Evolutionary conservation across 1,140 invertebrate genomes (phyloP), one percentile per base, ranked within the genome.

Genomic region (Macrosteles quadrilineatus): DNA sequence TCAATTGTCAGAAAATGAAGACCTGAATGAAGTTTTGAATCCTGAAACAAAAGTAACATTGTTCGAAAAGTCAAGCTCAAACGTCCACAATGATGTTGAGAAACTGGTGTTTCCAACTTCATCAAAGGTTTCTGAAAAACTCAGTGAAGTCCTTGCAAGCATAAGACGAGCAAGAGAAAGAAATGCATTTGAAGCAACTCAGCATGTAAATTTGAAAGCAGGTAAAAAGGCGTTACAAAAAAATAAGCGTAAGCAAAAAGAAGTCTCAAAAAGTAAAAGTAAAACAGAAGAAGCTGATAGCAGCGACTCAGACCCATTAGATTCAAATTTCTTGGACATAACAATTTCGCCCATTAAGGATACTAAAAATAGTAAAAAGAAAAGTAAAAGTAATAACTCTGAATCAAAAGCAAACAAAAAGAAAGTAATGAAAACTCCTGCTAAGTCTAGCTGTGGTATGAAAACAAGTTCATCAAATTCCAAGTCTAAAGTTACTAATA

Each of bases 101-200:
- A 40, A 64, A 17, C 19, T 29, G n/a, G 31, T 64, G 30, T 45
- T 68, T 53, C 66, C 45, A 4, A 43, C 31, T 21, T 40, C 69
- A 19, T 50, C 59, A 1, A 65, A 50, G 27, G 47, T 72, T 0
- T 67, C 68, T n/a, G 65, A 74, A 45, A 74, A 72, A 59, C 64
- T 74, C 2, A 63, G 68, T 64, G 65, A 68, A 36, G 73, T 74
- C 43, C 62, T 74, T 1, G 70, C 64, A 36, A 70, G 68, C 47
- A 74, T 74, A 11, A 53, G 69, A 19, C 57, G 70, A 45, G 53
- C 50, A 32, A 74, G 72, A 68, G 67, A 69, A 27, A 27, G 43
- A 23, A 69, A 36, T 32, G 67, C 67, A 9, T 69, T 36, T 25
- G 57, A 69, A 62, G 53, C 50, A 17, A 55, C 67, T 31, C 53